These are phyloP conservation scores for Gavialis gangeticus DNA, from an alignment of 2,113 vertebrate genomes.

Conservation along the genomic window DNA sequence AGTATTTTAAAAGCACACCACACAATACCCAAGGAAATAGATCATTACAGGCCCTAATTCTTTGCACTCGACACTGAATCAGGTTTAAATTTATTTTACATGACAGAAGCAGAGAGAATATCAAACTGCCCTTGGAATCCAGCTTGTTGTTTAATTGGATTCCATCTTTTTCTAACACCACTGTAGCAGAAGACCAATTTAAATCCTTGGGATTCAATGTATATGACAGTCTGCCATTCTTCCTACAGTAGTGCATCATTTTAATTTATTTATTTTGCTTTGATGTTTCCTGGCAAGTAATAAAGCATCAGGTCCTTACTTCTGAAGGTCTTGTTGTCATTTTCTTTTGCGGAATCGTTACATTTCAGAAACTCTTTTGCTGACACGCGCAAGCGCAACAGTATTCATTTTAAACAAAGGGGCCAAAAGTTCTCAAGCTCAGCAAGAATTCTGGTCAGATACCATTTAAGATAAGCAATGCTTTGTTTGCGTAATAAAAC, in stretches of 20 bases:
- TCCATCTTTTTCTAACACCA: constrained; percentile 59
- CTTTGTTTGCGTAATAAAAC: constrained; percentile 50
- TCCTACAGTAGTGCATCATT: constrained; percentile 39
- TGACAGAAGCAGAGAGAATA: constrained; percentile 54
- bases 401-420: constrained; percentile 25
- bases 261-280: constrained; percentile 68
- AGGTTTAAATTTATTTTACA: constrained; percentile 54
- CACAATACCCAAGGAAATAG: constrained; percentile 42
- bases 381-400: constrained; percentile 41
- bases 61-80: constrained; percentile 22
- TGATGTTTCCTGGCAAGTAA: constrained; percentile 56
- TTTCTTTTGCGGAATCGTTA: constrained; percentile 18
- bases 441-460: constrained; percentile 56
- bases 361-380: constrained; percentile 42
- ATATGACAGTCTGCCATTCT: constrained; percentile 62
- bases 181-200: constrained; percentile 55
- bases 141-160: constrained; percentile 65
- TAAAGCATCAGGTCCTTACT: constrained; percentile 54
- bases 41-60: constrained; percentile 58
- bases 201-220: constrained; percentile 66
- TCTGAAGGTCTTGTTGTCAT: constrained; percentile 37
- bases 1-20: constrained; percentile 16
- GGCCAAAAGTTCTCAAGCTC: constrained; percentile 34
- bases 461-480: constrained; percentile 46
- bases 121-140: constrained; percentile 52